Evolutionary conservation across 2,113 vertebrate species (phyloP), one percentile per base, ranked within the genome.

Genomic region (Lepus timidus): DNA sequence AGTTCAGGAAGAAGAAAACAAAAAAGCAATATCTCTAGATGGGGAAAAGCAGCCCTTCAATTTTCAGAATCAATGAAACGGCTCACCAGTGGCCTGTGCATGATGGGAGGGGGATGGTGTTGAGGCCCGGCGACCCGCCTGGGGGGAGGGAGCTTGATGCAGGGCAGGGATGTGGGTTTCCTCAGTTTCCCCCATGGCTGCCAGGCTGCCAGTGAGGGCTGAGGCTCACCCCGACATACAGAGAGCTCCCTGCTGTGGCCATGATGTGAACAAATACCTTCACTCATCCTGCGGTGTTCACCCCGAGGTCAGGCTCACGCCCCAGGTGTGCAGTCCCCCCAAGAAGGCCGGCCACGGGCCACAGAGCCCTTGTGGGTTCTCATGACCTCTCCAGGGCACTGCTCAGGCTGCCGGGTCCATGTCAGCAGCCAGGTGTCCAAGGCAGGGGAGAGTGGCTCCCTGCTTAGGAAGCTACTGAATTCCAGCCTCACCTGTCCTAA

Each of bases 101-200:
- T 97, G 95, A 98, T 97, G 96, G 98, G 98, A 97, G 98, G 98
- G 98, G 98, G 99, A 97, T 62, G 96, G 98, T 97, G 98, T 98
- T 98, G 98, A 98, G 98, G 98, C 98, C 98, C 17, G 55, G 19
- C 98, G 96, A 98, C 98, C 98, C 96, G 90, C 96, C 98, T 98
- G 98, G 95, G 96, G 95, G 98, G 98, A 99, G 99, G 98, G 98
- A 98, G 97, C 33, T 20, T 2, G 3, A 9, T 25, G 36, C 70
- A 25, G 13, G 36, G 25, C 25, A 36, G 12, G 33, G 11, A 39
- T 19, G 4, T 13, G 58, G 71, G 11, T n/a, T 79, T 39, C 29
- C 85, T 86, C 39, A 4, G 33, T 39, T 31, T 73, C 87, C 73
- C 36, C 20, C 17, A 3, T 1, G 8, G n/a, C 49, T 4, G 0